Evolutionary conservation across 2,888 invertebrate species (phyloP), one percentile per base, ranked within the genome.

Genomic region (Diarsia mendica): DNA sequence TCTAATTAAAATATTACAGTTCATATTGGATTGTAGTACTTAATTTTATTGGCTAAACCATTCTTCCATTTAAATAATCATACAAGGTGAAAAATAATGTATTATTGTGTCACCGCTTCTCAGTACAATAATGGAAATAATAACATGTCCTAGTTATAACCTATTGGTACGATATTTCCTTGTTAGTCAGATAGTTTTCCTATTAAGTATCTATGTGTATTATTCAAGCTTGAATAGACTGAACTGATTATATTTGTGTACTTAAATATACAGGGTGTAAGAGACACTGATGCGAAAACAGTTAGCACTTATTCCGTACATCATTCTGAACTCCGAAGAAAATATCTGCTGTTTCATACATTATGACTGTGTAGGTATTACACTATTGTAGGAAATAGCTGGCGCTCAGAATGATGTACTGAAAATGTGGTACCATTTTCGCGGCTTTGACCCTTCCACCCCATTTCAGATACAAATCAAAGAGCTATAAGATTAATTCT

Each of bases 161-260:
- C 44, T 44, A 44, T 8, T 46, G 15, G 4, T 51, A 1, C 15
- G 44, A 49, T 60, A 63, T 63, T 63, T 75, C 53, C 18, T 81
- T 63, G n/a, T 75, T 33, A 60, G 39, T 46, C 3, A 1, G 18
- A 2, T 33, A 46, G 33, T 79, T 39, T 23, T 23, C 23, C 44
- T 28, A 44, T 49, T n/a, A 9, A 69, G 3, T 48, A 78, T 9
- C 5, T 46, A 33, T 3, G 1, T 39, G 13, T 23, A 46, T 44
- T 28, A 33, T 13, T 76, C 39, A 15, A 23, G 39, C 2, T 8
- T 44, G n/a, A 33, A 28, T 18, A n/a, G n/a, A 28, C 18, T 28
- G 18, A 44, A 39, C 23, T 39, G 10, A 39, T 70, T 15, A 5
- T 23, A 23, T 46, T 28, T 77, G 6, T 44, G 49, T 1, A 39